Evolutionary conservation across 2,797 vertebrate species (phyloP).

Genomic region (Meda fulgida): DNA sequence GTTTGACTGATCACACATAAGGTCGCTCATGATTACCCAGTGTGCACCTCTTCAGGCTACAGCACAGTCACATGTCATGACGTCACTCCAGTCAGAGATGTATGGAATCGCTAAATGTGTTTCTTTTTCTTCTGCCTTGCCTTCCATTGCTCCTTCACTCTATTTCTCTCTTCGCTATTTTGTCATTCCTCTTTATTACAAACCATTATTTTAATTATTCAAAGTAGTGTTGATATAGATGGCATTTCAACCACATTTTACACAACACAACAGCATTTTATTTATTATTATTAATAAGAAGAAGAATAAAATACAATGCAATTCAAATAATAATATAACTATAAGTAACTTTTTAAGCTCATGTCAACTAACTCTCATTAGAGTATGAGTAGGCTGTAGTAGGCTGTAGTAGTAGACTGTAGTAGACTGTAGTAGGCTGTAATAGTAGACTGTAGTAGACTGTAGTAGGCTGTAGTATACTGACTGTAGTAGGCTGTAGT

Average conservation of each 20-base stretch:
- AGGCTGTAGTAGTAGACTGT: too few relatives aligned
- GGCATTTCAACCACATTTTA: background rate
- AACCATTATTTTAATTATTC: background rate
- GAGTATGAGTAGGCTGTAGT: too few relatives aligned
- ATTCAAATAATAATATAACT: background rate
- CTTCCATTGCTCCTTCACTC: constrained; percentile 31
- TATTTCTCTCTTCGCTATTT: constrained; percentile 6
- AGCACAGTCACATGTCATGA: constrained; percentile 59
- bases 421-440: too few relatives aligned
- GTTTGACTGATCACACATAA: constrained; percentile 20
- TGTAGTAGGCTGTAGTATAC: too few relatives aligned
- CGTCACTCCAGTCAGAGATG: constrained; percentile 58
- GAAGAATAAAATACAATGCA: background rate
- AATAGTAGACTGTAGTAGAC: too few relatives aligned
- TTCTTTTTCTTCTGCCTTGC: constrained; percentile 33
- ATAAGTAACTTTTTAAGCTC: too few relatives aligned
- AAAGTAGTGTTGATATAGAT: background rate
- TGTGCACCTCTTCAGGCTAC: constrained; percentile 56
- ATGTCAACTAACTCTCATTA: too few relatives aligned
- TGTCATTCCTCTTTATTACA: constrained; percentile 10
- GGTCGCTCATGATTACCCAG: constrained; percentile 28
- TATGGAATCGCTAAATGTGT: constrained; percentile 55
- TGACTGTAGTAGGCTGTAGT: too few relatives aligned
- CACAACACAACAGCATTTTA: background rate
- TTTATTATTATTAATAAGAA: background rate